Conservation (phyloP, 2,888 invertebrate genomes). For the Dicranocentrus wangi region DNA sequence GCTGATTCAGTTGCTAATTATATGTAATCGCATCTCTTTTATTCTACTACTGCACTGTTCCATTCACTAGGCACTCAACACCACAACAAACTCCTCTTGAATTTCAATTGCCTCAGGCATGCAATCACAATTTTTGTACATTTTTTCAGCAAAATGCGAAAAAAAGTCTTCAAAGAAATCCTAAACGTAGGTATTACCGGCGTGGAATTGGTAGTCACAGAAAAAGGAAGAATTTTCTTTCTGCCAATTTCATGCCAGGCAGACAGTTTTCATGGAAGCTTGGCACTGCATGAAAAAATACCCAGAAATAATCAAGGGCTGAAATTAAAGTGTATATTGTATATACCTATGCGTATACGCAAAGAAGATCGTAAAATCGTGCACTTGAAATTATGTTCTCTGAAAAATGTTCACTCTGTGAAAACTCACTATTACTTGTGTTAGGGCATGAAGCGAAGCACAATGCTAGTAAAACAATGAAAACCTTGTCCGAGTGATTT, state of each 20-base stretch:
- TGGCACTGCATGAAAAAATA: conserved; percentile 16
- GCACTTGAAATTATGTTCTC: conserved; percentile 17
- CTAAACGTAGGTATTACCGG: not conserved
- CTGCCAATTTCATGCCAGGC: not conserved
- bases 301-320: not conserved
- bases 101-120: conserved; percentile 12
- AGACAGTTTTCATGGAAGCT: conserved; percentile 6
- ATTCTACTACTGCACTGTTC: not conserved
- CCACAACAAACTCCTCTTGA: not conserved
- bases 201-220: too few relatives aligned
- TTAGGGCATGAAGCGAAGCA: not conserved
- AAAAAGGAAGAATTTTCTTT: not conserved
- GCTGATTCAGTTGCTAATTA: conserved; percentile 22
- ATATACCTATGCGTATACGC: not conserved
- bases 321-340: not conserved
- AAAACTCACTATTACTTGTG: too few relatives aligned
- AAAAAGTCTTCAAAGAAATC: not conserved
- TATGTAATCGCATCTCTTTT: too few relatives aligned
- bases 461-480: not conserved
- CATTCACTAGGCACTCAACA: conserved; percentile 5
- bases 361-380: not conserved
- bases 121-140: conserved; percentile 12
- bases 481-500: not conserved
- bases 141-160: not conserved
- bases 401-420: too few relatives aligned